These are phyloP conservation scores for Bicyclus anynana DNA, from an alignment of 1,140 invertebrate species.

Conservation along the genomic window DNA sequence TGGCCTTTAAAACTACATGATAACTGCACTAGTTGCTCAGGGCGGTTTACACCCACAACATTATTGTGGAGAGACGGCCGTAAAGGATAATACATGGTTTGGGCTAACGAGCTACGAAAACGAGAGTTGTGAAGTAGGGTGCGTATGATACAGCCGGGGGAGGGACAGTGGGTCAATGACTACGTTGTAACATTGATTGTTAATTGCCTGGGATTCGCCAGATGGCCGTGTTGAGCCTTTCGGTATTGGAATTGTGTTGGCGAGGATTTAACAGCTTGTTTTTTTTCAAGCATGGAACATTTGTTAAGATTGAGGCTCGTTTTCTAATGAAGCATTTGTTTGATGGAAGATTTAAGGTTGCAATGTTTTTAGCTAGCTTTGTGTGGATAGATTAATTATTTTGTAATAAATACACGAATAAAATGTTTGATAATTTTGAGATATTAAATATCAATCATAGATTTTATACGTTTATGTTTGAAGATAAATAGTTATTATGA, in stretches of 20 bases:
- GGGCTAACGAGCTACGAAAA: conserved; percentile 45
- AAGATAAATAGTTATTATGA: too few species aligned
- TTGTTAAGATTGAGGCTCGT: too few species aligned
- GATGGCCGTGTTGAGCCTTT: conserved; percentile 1
- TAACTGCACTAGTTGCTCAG: conserved; percentile 45
- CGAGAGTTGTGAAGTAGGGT: conserved; percentile 30
- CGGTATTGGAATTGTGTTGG: background rate
- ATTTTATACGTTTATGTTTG: too few species aligned
- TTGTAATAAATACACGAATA: too few species aligned
- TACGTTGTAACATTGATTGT: conserved; percentile 37
- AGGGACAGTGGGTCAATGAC: conserved; percentile 23
- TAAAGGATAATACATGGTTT: conserved; percentile 51
- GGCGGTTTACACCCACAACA: conserved; percentile 40
- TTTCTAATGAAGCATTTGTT: too few species aligned
- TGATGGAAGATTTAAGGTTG: too few species aligned
- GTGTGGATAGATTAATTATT: too few species aligned
- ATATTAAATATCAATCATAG: too few species aligned
- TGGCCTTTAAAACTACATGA: conserved; percentile 32
- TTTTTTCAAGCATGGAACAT: background rate
- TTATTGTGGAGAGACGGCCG: conserved; percentile 38
- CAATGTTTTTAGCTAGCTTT: too few species aligned
- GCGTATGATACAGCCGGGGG: conserved; percentile 29
- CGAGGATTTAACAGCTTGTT: background rate
- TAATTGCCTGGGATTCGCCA: conserved; percentile 34
- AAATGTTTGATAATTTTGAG: too few species aligned